These are phyloP conservation scores for Oscarella lobularis DNA, from an alignment of 37 sponge, comb jelly and placozoan genomes.

Conservation along the genomic window DNA sequence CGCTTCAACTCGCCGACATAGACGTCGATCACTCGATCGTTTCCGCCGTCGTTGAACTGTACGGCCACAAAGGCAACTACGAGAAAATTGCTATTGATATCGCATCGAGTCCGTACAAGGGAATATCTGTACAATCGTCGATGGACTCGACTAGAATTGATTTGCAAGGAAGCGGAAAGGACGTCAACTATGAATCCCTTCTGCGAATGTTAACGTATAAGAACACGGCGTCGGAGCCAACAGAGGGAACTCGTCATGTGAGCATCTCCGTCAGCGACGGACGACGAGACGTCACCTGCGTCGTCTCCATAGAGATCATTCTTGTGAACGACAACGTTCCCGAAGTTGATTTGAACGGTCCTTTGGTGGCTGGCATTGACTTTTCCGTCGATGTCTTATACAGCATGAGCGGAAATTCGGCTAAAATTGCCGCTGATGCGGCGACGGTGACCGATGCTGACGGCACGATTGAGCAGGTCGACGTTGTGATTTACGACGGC, in stretches of 20 bases:
- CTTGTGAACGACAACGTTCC: background rate
- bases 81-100: background rate
- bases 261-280: background rate
- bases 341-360: background rate
- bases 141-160: too few species aligned
- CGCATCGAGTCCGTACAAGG: background rate
- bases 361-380: background rate
- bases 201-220: background rate
- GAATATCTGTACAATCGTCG: background rate
- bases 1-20: background rate
- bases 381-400: background rate
- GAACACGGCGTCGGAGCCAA: constrained; percentile 1
- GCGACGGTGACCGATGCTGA: constrained; percentile 3
- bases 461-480: background rate
- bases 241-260: background rate
- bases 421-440: background rate
- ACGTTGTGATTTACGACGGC: too few species aligned
- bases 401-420: background rate
- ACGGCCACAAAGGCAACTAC: background rate
- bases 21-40: background rate
- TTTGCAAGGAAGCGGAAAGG: too few species aligned
- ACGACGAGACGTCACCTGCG: background rate
- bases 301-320: background rate
- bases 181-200: background rate
- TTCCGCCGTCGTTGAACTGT: background rate